Evolutionary conservation across 2,797 vertebrate genomes (phyloP).

Genomic region (Alectoris magna): DNA sequence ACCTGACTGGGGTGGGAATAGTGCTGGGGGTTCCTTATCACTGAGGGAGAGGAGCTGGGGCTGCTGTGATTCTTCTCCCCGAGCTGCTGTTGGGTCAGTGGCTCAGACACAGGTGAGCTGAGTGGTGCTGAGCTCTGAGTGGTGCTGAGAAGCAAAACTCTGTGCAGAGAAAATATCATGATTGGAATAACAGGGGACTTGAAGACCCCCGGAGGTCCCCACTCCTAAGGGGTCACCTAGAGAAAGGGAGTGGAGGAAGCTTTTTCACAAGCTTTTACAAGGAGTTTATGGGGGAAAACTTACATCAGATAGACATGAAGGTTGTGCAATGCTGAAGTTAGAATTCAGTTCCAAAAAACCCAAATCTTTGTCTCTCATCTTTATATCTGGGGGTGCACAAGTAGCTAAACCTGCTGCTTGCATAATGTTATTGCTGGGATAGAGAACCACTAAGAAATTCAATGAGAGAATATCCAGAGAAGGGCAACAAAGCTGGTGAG

Average conservation of each 20-base stretch:
- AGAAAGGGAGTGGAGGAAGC: not conserved
- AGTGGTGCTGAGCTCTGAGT: too few relatives aligned
- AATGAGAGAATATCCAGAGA: not conserved
- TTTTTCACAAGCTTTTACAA: not conserved
- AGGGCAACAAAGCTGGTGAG: too few relatives aligned
- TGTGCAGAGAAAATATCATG: too few relatives aligned
- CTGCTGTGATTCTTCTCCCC: too few relatives aligned
- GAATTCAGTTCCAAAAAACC: not conserved
- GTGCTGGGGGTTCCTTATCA: too few relatives aligned
- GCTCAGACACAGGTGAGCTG: too few relatives aligned
- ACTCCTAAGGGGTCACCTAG: not conserved
- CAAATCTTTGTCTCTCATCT: not conserved
- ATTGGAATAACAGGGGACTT: not conserved
- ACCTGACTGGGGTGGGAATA: too few relatives aligned
- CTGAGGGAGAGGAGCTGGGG: too few relatives aligned
- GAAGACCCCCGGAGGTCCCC: not conserved
- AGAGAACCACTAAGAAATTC: not conserved
- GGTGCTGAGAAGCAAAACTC: too few relatives aligned
- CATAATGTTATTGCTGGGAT: too few relatives aligned
- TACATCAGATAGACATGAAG: rapidly evolving
- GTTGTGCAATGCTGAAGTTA: not conserved
- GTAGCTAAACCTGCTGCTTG: not conserved
- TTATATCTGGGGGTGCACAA: not conserved
- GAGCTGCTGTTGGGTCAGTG: too few relatives aligned
- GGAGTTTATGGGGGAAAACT: not conserved